Evolutionary conservation across 2,888 invertebrate genomes (phyloP).

Genomic region (Perizoma flavofasciatum): DNA sequence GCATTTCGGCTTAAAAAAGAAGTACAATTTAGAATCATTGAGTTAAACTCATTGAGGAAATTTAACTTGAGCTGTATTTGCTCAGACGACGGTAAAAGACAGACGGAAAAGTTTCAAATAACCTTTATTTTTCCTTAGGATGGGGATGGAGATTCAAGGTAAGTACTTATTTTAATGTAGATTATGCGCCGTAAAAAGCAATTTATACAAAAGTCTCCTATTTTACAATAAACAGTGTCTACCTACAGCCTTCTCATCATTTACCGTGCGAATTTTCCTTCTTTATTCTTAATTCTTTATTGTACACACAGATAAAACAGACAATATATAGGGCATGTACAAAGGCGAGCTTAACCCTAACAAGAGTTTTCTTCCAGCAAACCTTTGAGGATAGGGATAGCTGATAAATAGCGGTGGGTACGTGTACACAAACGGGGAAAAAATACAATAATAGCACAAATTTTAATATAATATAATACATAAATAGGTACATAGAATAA

Average conservation of each 20-base stretch:
- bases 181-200: conserved; percentile 34
- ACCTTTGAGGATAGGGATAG: too few species aligned
- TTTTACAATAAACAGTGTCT: conserved; percentile 35
- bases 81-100: conserved; percentile 17
- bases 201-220: conserved; percentile 33
- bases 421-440: too few species aligned
- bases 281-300: too few species aligned
- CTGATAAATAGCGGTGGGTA: too few species aligned
- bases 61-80: conserved; percentile 18
- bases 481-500: too few species aligned
- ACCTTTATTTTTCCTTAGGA: conserved; percentile 18
- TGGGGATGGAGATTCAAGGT: conserved; percentile 23
- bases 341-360: too few species aligned
- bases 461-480: too few species aligned
- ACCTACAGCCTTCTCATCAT: conserved; percentile 23
- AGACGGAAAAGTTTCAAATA: conserved; percentile 20
- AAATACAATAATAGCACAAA: too few species aligned
- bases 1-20: too few species aligned
- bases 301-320: too few species aligned
- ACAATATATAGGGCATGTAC: too few species aligned
- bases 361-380: too few species aligned
- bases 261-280: conserved; percentile 18
- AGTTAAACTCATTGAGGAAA: conserved; percentile 12
- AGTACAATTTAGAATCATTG: conserved; percentile 1
- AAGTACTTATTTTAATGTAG: conserved; percentile 28